Conservation (phyloP, 2,113 vertebrate species). For the Helogale parvula region DNA sequence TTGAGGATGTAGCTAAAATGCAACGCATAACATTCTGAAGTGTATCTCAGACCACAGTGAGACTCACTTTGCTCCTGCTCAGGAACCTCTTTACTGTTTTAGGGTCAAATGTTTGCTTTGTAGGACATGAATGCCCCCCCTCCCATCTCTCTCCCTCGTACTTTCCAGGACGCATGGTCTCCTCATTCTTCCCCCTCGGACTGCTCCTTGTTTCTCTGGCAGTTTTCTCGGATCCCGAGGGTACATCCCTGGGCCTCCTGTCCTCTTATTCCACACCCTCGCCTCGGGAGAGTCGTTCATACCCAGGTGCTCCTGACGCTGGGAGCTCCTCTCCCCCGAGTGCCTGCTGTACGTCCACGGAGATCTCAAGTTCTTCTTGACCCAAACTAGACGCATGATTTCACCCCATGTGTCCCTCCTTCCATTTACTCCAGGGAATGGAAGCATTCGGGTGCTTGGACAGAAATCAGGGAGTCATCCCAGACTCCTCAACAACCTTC, state of each 20-base stretch:
- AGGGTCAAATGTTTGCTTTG: neutral
- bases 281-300: accelerated
- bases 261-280: neutral
- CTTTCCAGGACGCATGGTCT: neutral
- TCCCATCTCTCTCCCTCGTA: neutral
- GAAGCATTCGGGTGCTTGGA: neutral
- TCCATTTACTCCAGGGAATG: neutral
- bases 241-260: no score
- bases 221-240: neutral
- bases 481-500: neutral
- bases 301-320: neutral
- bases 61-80: neutral
- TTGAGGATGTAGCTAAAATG: neutral
- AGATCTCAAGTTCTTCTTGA: neutral
- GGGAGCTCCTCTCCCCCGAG: neutral
- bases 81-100: neutral
- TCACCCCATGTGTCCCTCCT: neutral
- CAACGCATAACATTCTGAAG: neutral
- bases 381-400: neutral
- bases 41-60: neutral
- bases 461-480: neutral
- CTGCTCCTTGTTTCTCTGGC: neutral
- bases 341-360: accelerated
- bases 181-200: neutral
- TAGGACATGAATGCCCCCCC: accelerated